Percentiles rank a stretch among this genome's conserved stretches.
Conservation (phyloP, 1,140 invertebrate species). For the Chironomus striatipennis region DNA sequence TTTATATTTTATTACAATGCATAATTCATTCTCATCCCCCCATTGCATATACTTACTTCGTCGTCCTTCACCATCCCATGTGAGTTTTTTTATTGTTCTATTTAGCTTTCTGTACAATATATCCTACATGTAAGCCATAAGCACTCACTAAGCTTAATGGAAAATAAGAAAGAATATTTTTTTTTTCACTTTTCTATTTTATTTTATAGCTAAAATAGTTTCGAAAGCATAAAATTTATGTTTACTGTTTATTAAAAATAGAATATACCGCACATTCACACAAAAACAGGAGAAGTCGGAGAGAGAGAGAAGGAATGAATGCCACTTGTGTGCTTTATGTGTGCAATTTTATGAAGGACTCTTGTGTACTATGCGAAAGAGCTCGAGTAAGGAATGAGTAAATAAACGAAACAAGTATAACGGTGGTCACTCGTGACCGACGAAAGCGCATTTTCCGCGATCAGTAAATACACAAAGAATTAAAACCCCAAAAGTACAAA, state of each 20-base stretch:
- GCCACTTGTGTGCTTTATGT: not conserved
- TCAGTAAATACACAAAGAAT: too few relatives aligned
- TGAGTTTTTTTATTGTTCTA: not conserved
- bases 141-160: not conserved
- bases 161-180: not conserved
- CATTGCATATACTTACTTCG: too few relatives aligned
- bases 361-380: not conserved
- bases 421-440: too few relatives aligned
- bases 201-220: not conserved
- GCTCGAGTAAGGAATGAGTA: not conserved
- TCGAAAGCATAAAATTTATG: slow-evolving; percentile 21
- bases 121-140: not conserved
- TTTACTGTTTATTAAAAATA: slow-evolving; percentile 20
- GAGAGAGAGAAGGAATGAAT: not conserved
- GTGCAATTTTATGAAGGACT: not conserved
- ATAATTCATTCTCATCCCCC: not conserved
- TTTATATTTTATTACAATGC: not conserved
- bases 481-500: too few relatives aligned
- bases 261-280: not conserved
- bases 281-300: too few relatives aligned
- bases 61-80: not conserved
- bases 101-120: too few relatives aligned
- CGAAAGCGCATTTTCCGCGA: too few relatives aligned
- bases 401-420: not conserved
- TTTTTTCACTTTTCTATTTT: not conserved